Percentiles rank a stretch among this genome's conserved stretches.
Conservation (phyloP, 1,140 invertebrate species). For the Lepidotrigona ventralis region DNA sequence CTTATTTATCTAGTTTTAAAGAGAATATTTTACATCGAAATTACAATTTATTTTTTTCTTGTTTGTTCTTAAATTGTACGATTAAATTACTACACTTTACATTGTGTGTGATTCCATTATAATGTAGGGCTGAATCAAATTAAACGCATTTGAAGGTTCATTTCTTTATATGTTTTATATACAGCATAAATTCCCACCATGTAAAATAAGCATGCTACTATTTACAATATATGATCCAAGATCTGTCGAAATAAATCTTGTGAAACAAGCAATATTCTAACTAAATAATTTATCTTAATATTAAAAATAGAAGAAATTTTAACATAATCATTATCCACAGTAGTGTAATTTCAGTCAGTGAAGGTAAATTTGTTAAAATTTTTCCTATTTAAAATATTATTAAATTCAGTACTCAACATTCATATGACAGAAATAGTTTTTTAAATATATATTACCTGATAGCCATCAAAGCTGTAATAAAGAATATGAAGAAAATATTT, state of each 20-base stretch:
- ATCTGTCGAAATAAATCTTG: conserved; percentile 62
- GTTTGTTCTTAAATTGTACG: conserved; percentile 48
- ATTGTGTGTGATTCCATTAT: conserved; percentile 75
- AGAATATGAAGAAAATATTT: conserved; percentile 33
- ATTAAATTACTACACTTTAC: conserved; percentile 73
- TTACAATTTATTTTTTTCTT: conserved; percentile 72
- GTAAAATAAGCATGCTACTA: conserved; percentile 75
- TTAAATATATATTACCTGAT: conserved; percentile 47
- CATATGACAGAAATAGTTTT: conserved; percentile 47
- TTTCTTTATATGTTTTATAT: conserved; percentile 66
- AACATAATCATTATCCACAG: conserved; percentile 34
- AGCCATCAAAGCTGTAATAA: conserved; percentile 56
- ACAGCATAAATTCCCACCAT: conserved; percentile 60
- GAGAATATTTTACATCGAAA: conserved; percentile 80
- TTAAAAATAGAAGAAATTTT: conserved; percentile 55
- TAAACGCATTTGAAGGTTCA: conserved; percentile 61
- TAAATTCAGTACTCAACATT: conserved; percentile 55
- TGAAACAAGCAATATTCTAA: conserved; percentile 61
- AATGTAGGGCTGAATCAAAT: conserved; percentile 72
- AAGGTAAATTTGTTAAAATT: conserved; percentile 45
- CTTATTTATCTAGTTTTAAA: conserved; percentile 75
- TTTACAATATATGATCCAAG: conserved; percentile 71
- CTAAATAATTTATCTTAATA: conserved; percentile 69
- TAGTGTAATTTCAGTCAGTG: conserved; percentile 10
- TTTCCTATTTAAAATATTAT: conserved; percentile 59